Evolutionary conservation across 2,888 invertebrate species (phyloP), one percentile per base, ranked within the genome.

Genomic region (Philereme transversata): DNA sequence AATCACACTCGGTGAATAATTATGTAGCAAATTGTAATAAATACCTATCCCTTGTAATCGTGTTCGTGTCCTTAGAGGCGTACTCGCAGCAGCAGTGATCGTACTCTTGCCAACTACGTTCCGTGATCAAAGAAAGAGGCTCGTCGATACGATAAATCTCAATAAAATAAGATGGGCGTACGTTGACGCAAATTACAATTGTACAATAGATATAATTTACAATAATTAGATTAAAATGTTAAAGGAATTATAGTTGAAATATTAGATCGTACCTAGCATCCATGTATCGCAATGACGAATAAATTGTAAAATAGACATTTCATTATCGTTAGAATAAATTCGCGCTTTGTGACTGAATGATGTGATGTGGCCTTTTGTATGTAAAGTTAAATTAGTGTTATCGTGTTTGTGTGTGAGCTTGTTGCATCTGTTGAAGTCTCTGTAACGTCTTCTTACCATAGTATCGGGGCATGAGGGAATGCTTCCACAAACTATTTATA

Each of bases 301-400:
- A 56, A 52, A 72, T 80, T 86, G 84, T 88, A 86, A 81, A 75
- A 78, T 84, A 79, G 73, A 78, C 76, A 80, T 78, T 82, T 82
- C 81, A 84, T 84, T 80, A 78, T 75, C 70, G 74, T 81, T 85
- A 81, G 78, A 69, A 71, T 77, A 79, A 81, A 84, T 82, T 85
- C 78, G 84, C 90, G 92, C 91, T 91, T 91, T 84, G 90, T 91
- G 91, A 92, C 88, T 90, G 92, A 88, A 91, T 89, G 90, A 90
- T 91, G 92, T 91, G 90, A 84, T 87, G 92, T 91, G 92, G 92
- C 92, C 92, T 92, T 86, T 90, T 90, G 88, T 88, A 90, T 89
- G 88, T 88, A 85, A 83, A 81, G 76, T 79, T 81, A 82, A 83
- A 81, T 71, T 84, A 83, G 81, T 81, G 83, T 84, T 84, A 84